Base-by-base conservation (phyloP, 2,113 vertebrate species). In the Solea senegalensis region DNA sequence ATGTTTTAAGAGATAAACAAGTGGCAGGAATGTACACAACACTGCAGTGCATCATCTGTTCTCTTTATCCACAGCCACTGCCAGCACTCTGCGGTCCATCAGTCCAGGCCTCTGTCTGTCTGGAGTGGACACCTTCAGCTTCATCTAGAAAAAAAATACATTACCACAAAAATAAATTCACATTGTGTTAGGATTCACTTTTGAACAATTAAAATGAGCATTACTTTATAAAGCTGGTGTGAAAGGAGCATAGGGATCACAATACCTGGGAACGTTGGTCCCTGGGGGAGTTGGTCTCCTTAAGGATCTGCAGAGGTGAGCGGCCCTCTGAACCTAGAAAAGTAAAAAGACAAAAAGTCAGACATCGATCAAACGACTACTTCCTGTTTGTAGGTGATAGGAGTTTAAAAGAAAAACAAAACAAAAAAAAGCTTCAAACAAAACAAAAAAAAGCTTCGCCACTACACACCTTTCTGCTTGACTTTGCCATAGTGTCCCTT, bases 281-380 rank as follows among this genome's bases (percentile, higher is more conserved):
- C 59, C 91, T 89, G 0, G 96, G 96, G 0, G 96, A 97, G 90
- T 97, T 98, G 27, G 95, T 94, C 21, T 94, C 95, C 46, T 83
- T 95, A 0, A 98, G 93, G 74, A 95, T 63, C 76, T 96, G 96
- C 80, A 98, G 93, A 0, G 97, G 97, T 2, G 96, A 96, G 14
- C 97, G 95, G 3, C 95, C 82, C 43, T 91, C 84, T 65, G 74
- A 86, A 82, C 74, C 91, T 92, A 79, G 4, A 69, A 7, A 63
- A 73, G 1, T 3, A 64, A 0, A 27, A 14, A 11, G 16, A 3
- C 1, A 14, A 1, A 27, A n/a, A 15, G 7, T 3, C 39, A 43
- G 48, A 34, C 3, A 34, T 4, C 34, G 15, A 41, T 40, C 7
- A 56, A 59, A 1, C 15, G 66, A 59, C 1, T 61, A 39, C 4